phyloP scores from a whole-genome alignment of 2,888 invertebrate species.

The Unio pictorum region DNA sequence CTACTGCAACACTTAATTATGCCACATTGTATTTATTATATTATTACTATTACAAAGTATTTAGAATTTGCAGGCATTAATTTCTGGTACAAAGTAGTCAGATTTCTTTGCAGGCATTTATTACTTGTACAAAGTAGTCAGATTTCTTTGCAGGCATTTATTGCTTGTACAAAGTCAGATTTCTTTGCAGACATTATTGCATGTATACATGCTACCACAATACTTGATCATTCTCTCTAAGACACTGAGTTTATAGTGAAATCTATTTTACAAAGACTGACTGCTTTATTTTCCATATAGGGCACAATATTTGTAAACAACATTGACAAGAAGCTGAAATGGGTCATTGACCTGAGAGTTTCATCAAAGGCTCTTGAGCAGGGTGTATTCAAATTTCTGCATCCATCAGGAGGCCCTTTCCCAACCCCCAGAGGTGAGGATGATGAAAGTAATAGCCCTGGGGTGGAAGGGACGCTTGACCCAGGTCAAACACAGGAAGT shows the following conservation, averaged over 20 bases:
- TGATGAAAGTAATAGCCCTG: slow-evolving; percentile 26
- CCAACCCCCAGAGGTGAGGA: slow-evolving; percentile 45
- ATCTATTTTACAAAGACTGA: neutral
- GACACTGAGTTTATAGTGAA: neutral
- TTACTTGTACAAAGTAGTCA: too few relatives aligned
- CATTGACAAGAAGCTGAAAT: slow-evolving; percentile 59
- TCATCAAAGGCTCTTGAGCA: slow-evolving; percentile 55
- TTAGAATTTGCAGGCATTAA: too few relatives aligned
- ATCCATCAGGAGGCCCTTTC: slow-evolving; percentile 65
- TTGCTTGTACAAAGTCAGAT: too few relatives aligned
- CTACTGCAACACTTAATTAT: too few relatives aligned
- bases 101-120: too few relatives aligned
- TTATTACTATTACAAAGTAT: too few relatives aligned
- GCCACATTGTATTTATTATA: too few relatives aligned
- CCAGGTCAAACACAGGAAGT: slow-evolving; percentile 64
- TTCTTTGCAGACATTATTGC: too few relatives aligned
- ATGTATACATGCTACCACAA: too few relatives aligned
- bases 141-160: too few relatives aligned
- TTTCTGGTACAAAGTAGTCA: too few relatives aligned
- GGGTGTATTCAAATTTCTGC: slow-evolving; percentile 67
- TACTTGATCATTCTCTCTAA: too few relatives aligned
- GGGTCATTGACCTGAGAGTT: slow-evolving; percentile 64
- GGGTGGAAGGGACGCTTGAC: slow-evolving; percentile 63
- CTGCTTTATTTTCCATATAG: slow-evolving; percentile 35
- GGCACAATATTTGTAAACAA: slow-evolving; percentile 65